Evolutionary conservation across 2,113 vertebrate species (phyloP), one percentile per base, ranked within the genome.

Genomic region (Osmerus eperlanus): DNA sequence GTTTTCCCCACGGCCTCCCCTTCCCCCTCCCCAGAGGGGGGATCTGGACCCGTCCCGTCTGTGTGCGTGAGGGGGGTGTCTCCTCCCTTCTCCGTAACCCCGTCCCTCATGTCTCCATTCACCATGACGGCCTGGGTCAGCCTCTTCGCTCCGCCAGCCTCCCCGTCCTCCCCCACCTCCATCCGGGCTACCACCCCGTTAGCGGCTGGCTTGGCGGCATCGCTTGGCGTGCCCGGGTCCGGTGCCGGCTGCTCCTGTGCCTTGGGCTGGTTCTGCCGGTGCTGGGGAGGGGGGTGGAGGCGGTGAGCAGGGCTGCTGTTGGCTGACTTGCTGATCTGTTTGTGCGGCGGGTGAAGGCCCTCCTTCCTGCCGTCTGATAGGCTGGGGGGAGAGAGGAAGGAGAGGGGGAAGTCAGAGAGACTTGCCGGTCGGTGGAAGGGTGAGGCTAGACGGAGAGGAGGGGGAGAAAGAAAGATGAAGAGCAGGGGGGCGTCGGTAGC

Each of bases 151-250:
- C 12, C 7, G 16, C 67, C 32, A 21, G 25, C 41, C 76, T 81
- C 79, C 72, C 53, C 29, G 25, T 62, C 73, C 72, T 14, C 53
- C 53, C 85, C 76, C 67, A 8, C 61, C 53, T 84, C 90, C 89
- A 89, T 90, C 83, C 85, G 88, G 59, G 55, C 82, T 87, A 88
- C 41, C 71, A 85, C 66, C 68, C 92, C 89, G 54, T 93, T 92
- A 0, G 89, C 71, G 0, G 80, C 72, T 18, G 77, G 79, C 9
- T 72, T 71, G 67, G 65, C 72, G 2, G 76, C 91, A 91, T 92
- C 85, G 69, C 65, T 73, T 8, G 53, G 69, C 2, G 70, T 2
- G 19, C 60, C 52, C 1, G 76, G 78, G n/a, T 11, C 58, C 1
- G 81, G 58, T 36, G 47, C 61, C 13, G 18, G 16, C 9, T 76